These are phyloP conservation scores for Drosophila rubida DNA, from an alignment of 2,888 invertebrate species.

Conservation along the genomic window DNA sequence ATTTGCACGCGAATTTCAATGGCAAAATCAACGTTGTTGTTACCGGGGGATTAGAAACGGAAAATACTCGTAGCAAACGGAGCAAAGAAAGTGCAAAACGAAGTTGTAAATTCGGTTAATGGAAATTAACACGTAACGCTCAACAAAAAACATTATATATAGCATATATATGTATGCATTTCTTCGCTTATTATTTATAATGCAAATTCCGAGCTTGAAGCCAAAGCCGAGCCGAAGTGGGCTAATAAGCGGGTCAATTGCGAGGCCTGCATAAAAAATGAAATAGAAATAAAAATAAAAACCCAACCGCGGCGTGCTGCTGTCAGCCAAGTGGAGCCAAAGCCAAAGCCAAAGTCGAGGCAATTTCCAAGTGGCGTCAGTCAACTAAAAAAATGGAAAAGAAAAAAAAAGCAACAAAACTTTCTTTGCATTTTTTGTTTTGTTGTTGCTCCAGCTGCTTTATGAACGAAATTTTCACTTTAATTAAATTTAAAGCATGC, in stretches of 20 bases:
- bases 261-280: conserved; percentile 57
- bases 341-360: conserved; percentile 20
- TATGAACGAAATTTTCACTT: conserved; percentile 71
- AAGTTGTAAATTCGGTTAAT: conserved; percentile 55
- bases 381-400: conserved; percentile 31
- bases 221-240: conserved; percentile 30
- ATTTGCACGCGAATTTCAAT: conserved; percentile 58
- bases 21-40: conserved; percentile 7
- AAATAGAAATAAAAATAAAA: conserved; percentile 25
- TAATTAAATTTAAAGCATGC: conserved; percentile 80
- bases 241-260: conserved; percentile 75
- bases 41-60: conserved; percentile 6
- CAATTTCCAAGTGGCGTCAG: conserved; percentile 45
- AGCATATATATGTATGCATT: not conserved
- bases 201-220: conserved; percentile 41
- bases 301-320: conserved; percentile 17
- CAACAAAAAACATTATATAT: conserved; percentile 23
- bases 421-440: conserved; percentile 69
- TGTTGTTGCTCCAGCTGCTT: conserved; percentile 30
- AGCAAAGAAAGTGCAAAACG: conserved; percentile 59
- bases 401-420: conserved; percentile 35
- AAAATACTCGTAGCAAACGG: conserved; percentile 14
- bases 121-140: conserved; percentile 57
- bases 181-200: conserved; percentile 41
- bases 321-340: conserved; percentile 16